Conservation (phyloP, 2,797 vertebrate species). For the Gymnothorax javanicus region DNA sequence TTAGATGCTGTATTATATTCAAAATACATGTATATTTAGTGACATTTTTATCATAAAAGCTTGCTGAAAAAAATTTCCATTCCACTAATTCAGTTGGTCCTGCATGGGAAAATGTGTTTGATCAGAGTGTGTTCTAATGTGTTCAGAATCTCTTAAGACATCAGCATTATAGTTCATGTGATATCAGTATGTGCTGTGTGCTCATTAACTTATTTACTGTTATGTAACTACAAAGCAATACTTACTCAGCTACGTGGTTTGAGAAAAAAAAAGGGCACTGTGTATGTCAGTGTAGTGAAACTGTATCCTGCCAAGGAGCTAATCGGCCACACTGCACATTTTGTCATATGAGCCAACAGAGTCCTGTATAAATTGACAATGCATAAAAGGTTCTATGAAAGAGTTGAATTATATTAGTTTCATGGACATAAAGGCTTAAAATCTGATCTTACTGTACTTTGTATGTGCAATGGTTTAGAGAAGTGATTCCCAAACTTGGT, state of each 20-base stretch:
- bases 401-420: neutral
- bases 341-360: neutral
- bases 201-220: neutral
- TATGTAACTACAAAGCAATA: neutral
- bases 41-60: neutral
- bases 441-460: too few species aligned
- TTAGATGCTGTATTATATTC: neutral
- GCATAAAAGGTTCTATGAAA: neutral
- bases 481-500: too few species aligned
- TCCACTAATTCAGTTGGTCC: neutral
- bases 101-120: neutral
- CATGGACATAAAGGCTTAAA: neutral
- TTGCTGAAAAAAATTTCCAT: conserved; percentile 1
- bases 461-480: too few species aligned
- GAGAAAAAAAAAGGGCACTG: neutral
- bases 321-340: neutral
- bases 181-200: neutral
- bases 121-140: neutral
- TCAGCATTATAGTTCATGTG: neutral
- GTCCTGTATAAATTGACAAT: neutral
- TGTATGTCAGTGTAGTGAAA: neutral
- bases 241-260: neutral
- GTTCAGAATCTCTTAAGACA: neutral
- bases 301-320: neutral
- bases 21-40: neutral